Conservation (phyloP, 2,888 invertebrate genomes). For the Herminia tarsipennalis region DNA sequence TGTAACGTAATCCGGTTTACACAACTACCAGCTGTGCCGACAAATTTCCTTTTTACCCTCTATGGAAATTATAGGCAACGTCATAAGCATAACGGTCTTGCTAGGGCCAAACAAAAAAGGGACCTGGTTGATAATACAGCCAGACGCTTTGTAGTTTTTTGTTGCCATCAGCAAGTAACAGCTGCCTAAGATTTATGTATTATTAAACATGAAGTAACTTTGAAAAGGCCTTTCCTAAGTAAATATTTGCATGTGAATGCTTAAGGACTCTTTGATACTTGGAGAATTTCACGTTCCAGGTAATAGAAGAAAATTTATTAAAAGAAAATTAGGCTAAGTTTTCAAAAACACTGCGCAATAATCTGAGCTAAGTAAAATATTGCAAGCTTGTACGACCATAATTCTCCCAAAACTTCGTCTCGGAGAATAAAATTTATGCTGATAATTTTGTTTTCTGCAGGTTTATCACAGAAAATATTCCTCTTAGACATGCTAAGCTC, state of each 20-base stretch:
- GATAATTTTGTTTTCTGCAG: too few species aligned
- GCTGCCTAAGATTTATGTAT: constrained; percentile 33
- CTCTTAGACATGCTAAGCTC: not conserved
- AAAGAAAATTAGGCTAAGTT: too few species aligned
- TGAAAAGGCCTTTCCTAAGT: not conserved
- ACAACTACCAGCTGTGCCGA: not conserved
- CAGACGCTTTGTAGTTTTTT: constrained; percentile 25
- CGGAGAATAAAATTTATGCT: too few species aligned
- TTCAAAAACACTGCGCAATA: too few species aligned
- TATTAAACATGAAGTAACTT: constrained; percentile 16
- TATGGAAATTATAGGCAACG: not conserved
- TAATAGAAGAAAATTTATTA: too few species aligned
- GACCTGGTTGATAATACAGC: constrained; percentile 14
- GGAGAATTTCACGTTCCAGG: too few species aligned
- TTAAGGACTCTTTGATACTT: not conserved
- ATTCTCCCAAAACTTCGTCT: too few species aligned
- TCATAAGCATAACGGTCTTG: not conserved
- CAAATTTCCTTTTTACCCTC: not conserved
- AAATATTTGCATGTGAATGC: not conserved
- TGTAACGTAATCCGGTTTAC: too few species aligned
- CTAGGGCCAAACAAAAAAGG: constrained; percentile 25
- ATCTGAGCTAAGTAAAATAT: too few species aligned
- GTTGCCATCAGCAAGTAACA: constrained; percentile 30
- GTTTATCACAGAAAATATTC: not conserved
- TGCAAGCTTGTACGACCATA: too few species aligned